These are phyloP conservation scores for Stomorhina lunata DNA, from an alignment of 2,888 invertebrate genomes.

Conservation along the genomic window DNA sequence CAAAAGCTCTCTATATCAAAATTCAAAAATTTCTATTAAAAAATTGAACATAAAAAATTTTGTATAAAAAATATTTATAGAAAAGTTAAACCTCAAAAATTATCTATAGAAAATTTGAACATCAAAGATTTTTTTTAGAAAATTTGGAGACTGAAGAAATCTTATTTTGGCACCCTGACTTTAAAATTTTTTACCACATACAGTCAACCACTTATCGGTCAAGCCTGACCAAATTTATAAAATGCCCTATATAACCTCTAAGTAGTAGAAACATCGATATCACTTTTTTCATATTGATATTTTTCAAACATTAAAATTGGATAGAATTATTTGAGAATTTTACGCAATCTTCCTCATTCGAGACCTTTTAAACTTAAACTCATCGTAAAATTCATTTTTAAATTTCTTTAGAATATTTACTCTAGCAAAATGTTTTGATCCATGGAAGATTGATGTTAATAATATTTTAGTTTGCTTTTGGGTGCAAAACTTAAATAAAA, in stretches of 20 bases:
- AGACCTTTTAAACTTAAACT: conserved; percentile 1
- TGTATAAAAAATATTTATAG: too few species aligned
- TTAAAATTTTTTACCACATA: background rate
- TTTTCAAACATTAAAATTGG: background rate
- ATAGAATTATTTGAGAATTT: too few species aligned
- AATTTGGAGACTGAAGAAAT: background rate
- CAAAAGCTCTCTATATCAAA: too few species aligned
- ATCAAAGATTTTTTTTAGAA: too few species aligned
- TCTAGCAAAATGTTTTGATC: conserved; percentile 75
- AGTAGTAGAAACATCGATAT: background rate
- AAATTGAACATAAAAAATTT: too few species aligned
- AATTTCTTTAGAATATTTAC: conserved; percentile 49
- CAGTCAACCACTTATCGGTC: background rate
- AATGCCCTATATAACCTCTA: background rate
- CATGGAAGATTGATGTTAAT: conserved; percentile 78
- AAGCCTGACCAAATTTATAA: background rate
- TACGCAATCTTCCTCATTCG: too few species aligned
- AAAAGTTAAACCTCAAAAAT: too few species aligned
- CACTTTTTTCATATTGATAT: background rate
- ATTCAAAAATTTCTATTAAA: too few species aligned
- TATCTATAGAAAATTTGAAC: too few species aligned
- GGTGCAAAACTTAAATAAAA: conserved; percentile 10
- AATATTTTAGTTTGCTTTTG: conserved; percentile 63
- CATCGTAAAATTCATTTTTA: conserved; percentile 9
- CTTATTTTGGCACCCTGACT: background rate